Evolutionary conservation across 2,113 vertebrate species (phyloP).

Genomic region (Narcine bancroftii): DNA sequence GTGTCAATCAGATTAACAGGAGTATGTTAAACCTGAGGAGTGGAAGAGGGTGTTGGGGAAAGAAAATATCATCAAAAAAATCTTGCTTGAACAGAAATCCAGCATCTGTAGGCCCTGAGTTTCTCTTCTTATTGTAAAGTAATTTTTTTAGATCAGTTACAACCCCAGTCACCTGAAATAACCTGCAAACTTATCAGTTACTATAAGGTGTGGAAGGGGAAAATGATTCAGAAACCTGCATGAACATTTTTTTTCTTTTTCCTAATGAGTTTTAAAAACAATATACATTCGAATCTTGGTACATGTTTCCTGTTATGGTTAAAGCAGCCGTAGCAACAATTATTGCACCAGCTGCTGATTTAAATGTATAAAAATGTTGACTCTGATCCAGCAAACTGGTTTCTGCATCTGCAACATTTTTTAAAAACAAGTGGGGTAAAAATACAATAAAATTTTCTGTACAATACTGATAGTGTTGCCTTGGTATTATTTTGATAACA

Average conservation of each 20-base stretch:
- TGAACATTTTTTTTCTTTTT: neutral
- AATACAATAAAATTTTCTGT: neutral
- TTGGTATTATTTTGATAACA: too few species aligned
- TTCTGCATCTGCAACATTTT: constrained; percentile 17
- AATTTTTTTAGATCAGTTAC: neutral
- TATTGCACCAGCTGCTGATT: constrained; percentile 21
- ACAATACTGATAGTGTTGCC: neutral
- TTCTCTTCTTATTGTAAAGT: too few species aligned
- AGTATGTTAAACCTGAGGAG: neutral
- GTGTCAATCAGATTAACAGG: constrained; percentile 21
- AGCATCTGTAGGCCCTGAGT: too few species aligned
- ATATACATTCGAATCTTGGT: constrained; percentile 7
- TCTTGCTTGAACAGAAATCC: too few species aligned
- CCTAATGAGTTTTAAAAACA: neutral
- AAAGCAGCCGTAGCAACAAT: constrained; percentile 21
- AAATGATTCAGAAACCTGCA: neutral
- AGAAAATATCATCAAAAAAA: neutral
- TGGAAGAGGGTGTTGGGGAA: too few species aligned
- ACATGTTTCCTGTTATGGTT: constrained; percentile 4
- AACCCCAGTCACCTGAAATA: neutral
- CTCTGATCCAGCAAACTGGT: constrained; percentile 10
- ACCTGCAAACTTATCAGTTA: neutral
- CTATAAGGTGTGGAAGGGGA: neutral
- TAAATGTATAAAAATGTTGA: constrained; percentile 28
- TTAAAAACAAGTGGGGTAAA: constrained; percentile 27